Evolutionary conservation across 2,797 vertebrate genomes (phyloP), one percentile per base, ranked within the genome.

Genomic region (Enteromius fasciolatus): DNA sequence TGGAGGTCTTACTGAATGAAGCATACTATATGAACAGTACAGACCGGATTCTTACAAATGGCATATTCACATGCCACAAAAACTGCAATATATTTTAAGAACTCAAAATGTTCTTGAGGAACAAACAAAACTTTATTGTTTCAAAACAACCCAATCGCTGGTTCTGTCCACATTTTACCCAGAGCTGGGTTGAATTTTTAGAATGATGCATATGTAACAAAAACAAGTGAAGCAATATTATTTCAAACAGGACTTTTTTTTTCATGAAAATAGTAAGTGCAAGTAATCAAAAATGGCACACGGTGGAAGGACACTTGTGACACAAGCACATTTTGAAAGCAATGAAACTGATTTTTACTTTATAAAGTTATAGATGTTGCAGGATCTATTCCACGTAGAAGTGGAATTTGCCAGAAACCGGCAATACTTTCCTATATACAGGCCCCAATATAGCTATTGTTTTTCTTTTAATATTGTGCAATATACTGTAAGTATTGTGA

Each of bases 1-100:
- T 28, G 73, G 23, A 54, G n/a, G 54, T 80, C 77, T 63, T 68
- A 68, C 76, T 61, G 25, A 74, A 25, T 44, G 25, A 48, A 64
- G 50, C 50, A 48, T 50, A 36, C 28, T 48, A 61, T 14, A 46
- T 70, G 15, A 78, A 70, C 39, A 44, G 73, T 18, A 39, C 15
- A 3, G 61, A 57, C 69, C 63, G 46, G 18, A 77, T 41, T 54
- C 48, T 79, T 69, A 28, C 36, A 59, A 77, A 67, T 67, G 25
- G 14, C 41, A 15, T 66, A 50, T 48, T 36, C 25, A 36, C 61
- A 66, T 50, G 28, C 44, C 44, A 66, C 18, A 50, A 75, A 14
- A 25, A 54, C 4, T 18, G 46, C 31, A 39, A 69, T 64, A 18
- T 2, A 18, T 25, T 44, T 69, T 69, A 25, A 25, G 14, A 76